Evolutionary conservation across 1,140 invertebrate species (phyloP).

Genomic region (Nasonia vitripennis): DNA sequence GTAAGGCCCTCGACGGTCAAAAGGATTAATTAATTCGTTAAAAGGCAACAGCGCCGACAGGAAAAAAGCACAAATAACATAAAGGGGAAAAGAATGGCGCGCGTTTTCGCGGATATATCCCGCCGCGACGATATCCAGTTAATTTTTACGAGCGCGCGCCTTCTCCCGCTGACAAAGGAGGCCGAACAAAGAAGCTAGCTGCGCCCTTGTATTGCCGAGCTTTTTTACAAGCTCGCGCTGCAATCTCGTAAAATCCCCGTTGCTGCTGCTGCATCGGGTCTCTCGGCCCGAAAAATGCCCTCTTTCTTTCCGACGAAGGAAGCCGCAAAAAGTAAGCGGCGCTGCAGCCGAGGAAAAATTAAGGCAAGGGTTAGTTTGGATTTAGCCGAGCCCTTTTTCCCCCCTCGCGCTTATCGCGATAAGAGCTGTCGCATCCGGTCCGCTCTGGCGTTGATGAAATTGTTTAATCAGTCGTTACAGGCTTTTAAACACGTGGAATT

Average conservation of each 20-base stretch:
- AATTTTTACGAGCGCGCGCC: conserved; percentile 49
- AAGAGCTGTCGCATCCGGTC: neutral
- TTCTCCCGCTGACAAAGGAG: conserved; percentile 22
- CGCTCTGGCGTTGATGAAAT: conserved; percentile 18
- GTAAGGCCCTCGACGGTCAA: conserved; percentile 4
- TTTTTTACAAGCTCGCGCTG: conserved; percentile 36
- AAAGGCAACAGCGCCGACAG: conserved; percentile 6
- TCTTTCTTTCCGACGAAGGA: neutral
- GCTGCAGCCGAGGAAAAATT: neutral
- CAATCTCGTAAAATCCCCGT: conserved; percentile 31
- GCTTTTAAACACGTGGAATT: too few species aligned
- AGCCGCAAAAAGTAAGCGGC: neutral
- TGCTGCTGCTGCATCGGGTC: neutral
- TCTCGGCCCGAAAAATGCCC: conserved; percentile 10
- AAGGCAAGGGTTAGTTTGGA: neutral
- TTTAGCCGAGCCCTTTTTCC: neutral
- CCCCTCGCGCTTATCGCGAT: neutral
- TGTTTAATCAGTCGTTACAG: neutral
- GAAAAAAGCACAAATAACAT: neutral
- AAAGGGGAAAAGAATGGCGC: neutral
- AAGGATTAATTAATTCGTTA: conserved; percentile 49
- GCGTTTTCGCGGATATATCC: neutral
- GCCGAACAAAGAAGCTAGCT: conserved; percentile 22
- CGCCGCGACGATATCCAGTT: conserved; percentile 24
- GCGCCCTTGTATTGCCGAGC: neutral